Evolutionary conservation across 2,113 vertebrate genomes (phyloP).

Genomic region (Centropus bengalensis): DNA sequence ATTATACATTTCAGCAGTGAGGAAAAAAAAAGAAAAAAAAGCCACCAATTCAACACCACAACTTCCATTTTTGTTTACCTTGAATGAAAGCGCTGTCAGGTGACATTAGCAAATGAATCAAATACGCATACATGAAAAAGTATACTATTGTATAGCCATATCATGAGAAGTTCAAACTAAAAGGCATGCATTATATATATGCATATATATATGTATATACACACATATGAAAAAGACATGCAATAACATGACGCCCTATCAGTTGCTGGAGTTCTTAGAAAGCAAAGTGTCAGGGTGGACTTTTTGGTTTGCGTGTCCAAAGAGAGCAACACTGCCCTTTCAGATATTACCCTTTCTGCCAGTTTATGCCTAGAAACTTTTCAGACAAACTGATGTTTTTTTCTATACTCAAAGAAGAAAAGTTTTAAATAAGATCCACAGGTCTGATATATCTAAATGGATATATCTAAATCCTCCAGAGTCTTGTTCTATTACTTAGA

Average conservation of each 20-base stretch:
- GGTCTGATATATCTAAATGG: background rate
- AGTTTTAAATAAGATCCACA: background rate
- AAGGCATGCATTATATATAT: background rate
- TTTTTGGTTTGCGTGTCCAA: background rate
- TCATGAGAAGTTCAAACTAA: background rate
- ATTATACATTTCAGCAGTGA: background rate
- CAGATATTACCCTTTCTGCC: background rate
- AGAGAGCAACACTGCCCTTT: background rate
- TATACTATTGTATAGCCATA: background rate
- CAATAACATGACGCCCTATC: background rate
- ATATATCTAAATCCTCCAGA: background rate
- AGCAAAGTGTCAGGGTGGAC: background rate
- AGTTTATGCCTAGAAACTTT: background rate
- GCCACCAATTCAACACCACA: background rate
- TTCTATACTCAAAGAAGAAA: background rate
- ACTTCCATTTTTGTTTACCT: slow-evolving; percentile 1
- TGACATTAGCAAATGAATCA: slow-evolving; percentile 13
- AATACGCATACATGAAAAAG: background rate
- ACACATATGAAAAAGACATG: background rate
- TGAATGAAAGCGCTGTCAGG: slow-evolving; percentile 18
- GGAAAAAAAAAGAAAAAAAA: background rate
- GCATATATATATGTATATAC: too few relatives aligned
- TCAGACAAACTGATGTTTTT: background rate
- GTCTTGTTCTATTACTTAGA: background rate
- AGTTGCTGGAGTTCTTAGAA: background rate